Evolutionary conservation across 2,888 invertebrate species (phyloP).

Genomic region (Hyppa rectilinea): DNA sequence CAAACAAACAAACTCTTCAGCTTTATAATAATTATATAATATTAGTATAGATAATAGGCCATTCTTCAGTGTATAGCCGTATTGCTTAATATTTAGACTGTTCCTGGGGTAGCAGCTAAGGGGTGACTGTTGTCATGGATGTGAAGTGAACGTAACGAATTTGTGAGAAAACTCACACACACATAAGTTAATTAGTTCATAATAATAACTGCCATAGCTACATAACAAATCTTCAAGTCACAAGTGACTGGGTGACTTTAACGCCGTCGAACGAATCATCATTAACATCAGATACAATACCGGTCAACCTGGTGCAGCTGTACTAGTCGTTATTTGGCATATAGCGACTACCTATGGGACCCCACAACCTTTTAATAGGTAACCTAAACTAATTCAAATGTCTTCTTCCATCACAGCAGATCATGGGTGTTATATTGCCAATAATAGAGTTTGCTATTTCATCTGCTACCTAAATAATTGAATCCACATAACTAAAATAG

Average conservation of each 20-base stretch:
- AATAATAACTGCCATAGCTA: conserved; percentile 2
- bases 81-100: too few relatives aligned
- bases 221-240: neutral
- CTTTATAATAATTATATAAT: too few relatives aligned
- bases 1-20: too few relatives aligned
- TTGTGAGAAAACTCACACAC: too few relatives aligned
- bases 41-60: too few relatives aligned
- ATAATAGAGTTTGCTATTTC: neutral
- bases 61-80: too few relatives aligned
- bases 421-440: neutral
- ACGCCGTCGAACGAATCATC: neutral
- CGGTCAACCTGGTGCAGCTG: neutral
- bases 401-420: neutral
- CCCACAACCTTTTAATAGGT: neutral
- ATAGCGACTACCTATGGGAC: neutral
- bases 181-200: conserved; percentile 1
- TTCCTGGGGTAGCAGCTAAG: too few relatives aligned
- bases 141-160: too few relatives aligned
- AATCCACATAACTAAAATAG: conserved; percentile 19
- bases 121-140: too few relatives aligned
- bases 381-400: neutral
- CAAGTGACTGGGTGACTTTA: neutral
- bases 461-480: neutral
- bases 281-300: neutral
- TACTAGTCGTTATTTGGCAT: neutral